phyloP scores from a whole-genome alignment of 2,797 vertebrate genomes.

The Pteropus rufus region DNA sequence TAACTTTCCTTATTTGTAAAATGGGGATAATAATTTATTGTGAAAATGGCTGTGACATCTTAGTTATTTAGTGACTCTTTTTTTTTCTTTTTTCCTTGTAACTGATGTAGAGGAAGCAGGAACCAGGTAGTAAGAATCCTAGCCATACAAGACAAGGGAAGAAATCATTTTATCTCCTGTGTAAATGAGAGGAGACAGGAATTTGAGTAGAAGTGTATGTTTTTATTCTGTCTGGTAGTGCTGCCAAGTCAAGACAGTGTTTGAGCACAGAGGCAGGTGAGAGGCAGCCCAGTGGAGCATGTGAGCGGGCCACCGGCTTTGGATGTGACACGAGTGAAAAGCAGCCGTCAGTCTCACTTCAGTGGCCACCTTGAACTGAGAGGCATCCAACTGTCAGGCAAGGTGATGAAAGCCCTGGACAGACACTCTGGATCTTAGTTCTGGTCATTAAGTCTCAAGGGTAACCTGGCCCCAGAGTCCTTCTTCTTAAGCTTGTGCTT shows the following conservation, averaged over 20 bases:
- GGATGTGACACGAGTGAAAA: slow-evolving; percentile 57
- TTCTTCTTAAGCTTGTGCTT: neutral
- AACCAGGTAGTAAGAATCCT: slow-evolving; percentile 58
- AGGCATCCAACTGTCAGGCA: slow-evolving; percentile 68
- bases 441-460: neutral
- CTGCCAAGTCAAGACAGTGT: slow-evolving; percentile 73
- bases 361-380: slow-evolving; percentile 67
- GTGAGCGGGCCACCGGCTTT: slow-evolving; percentile 66
- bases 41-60: neutral
- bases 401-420: slow-evolving; percentile 50
- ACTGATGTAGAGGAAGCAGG: slow-evolving; percentile 64
- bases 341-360: slow-evolving; percentile 59
- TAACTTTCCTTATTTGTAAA: neutral
- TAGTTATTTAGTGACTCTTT: neutral
- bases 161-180: slow-evolving; percentile 74
- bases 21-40: neutral
- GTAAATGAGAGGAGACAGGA: slow-evolving; percentile 74
- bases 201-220: slow-evolving; percentile 67
- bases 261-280: slow-evolving; percentile 55
- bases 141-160: slow-evolving; percentile 66
- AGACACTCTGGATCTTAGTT: slow-evolving; percentile 56
- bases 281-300: slow-evolving; percentile 68
- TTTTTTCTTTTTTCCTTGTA: neutral
- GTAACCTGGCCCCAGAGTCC: neutral
- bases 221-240: slow-evolving; percentile 70